Conservation (phyloP, 1,140 invertebrate genomes). For the Triops longicaudatus region DNA sequence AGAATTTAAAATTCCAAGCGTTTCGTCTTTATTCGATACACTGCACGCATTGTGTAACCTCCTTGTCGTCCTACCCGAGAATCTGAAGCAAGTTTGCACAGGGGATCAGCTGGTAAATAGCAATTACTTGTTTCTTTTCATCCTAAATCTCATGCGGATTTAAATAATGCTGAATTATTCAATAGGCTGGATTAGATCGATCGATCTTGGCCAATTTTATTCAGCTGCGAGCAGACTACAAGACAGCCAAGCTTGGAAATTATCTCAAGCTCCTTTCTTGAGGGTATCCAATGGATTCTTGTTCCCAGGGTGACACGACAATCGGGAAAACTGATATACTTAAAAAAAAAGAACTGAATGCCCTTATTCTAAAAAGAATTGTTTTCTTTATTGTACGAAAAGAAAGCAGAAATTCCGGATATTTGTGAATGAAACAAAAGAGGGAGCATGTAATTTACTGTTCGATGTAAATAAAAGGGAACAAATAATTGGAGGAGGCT, state of each 20-base stretch:
- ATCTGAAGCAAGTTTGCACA: conserved; percentile 87
- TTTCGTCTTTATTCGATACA: conserved; percentile 83
- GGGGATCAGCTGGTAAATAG: conserved; percentile 79
- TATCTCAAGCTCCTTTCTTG: conserved; percentile 44
- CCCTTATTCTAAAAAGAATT: conserved; percentile 20
- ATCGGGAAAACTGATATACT: background rate
- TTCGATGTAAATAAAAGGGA: conserved; percentile 18
- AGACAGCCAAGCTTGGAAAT: conserved; percentile 67
- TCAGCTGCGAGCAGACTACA: conserved; percentile 84
- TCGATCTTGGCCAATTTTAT: conserved; percentile 83
- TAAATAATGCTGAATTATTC: conserved; percentile 35
- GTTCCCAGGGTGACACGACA: background rate
- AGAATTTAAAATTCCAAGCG: conserved; percentile 60
- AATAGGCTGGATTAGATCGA: conserved; percentile 75
- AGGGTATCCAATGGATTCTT: background rate
- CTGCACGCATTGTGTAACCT: conserved; percentile 93
- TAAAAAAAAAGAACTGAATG: conserved; percentile 17
- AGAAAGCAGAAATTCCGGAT: conserved; percentile 7
- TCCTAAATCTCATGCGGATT: background rate
- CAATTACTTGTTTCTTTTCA: background rate
- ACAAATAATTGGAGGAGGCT: conserved; percentile 16
- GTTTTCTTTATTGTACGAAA: conserved; percentile 16
- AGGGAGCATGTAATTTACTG: conserved; percentile 16
- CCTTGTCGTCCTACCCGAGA: conserved; percentile 89
- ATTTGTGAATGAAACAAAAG: conserved; percentile 21